Evolutionary conservation across 2,797 vertebrate genomes (phyloP), one percentile per base, ranked within the genome.

Genomic region (Rachycentron canadum): DNA sequence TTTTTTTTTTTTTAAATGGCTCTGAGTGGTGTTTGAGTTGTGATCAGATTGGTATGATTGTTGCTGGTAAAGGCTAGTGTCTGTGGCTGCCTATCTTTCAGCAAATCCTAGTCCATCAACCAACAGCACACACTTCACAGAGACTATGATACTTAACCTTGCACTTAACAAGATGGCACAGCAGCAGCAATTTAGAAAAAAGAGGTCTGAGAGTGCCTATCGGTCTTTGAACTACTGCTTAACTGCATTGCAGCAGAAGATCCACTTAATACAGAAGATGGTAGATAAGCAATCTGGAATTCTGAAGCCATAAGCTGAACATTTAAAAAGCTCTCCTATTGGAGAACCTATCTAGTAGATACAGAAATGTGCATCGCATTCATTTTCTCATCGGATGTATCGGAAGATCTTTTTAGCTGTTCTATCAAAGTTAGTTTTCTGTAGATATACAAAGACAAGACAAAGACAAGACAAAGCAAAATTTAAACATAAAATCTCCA

Each of bases 131-230:
- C n/a, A 58, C 73, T 82, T 90, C 65, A 80, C 59, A 0, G 25
- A 77, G 69, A 74, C 74, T 75, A 63, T 66, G 84, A 81, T 78
- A 86, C 86, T 92, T 88, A 90, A 86, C 83, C 79, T 77, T 86
- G 85, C 79, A 89, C 88, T 91, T 91, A 90, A 89, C 81, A 77
- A 86, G 87, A 88, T 85, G 77, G 83, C 79, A 83, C 68, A 80
- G 88, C 83, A 83, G 89, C 79, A 79, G 82, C 66, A 86, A 73
- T 92, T 82, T 79, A 72, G 26, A 23, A 52, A 63, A 73, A 76
- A 85, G 69, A 45, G 36, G 60, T n/a, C 65, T 13, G 53, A 81
- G 72, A 79, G 83, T 62, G 75, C 63, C 83, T 57, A 88, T 87
- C 83, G 79, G 84, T 90, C 87, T 90, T 87, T 86, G 81, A 92